Base-by-base conservation (phyloP, 2,797 vertebrate genomes). In the Falco biarmicus region DNA sequence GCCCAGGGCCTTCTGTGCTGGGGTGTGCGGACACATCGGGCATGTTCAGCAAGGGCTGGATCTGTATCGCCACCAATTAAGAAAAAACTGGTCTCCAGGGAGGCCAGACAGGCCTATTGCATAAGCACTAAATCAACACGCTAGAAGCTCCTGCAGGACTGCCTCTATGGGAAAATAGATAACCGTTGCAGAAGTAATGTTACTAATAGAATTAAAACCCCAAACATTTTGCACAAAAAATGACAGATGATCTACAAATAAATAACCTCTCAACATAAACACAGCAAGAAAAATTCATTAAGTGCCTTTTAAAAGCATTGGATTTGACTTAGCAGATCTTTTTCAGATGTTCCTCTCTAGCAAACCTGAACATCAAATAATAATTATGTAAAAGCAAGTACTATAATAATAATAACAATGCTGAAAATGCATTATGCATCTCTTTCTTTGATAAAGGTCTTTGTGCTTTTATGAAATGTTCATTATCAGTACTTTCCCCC, bases 321-420 rank as follows among this genome's bases (percentile, higher is more conserved):
- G 61, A 84, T 96, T 97, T 97, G 93, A 96, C 96, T 97, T 88
- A 90, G 54, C 70, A 88, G 94, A 94, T 93, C 68, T 96, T 96
- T 96, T 90, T 94, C 79, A 96, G 93, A 95, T 95, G 91, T 95
- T 95, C 85, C 83, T 84, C 91, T 95, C 56, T 66, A 96, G 86
- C 79, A 97, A 97, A 97, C 81, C 65, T 87, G 96, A 95, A 96
- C 96, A 96, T 97, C 85, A 93, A 97, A 97, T 86, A 91, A 95
- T 95, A 96, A 95, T 95, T 97, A 81, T 94, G 89, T 96, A 90
- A 95, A 96, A 61, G 77, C 64, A 91, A 96, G 86, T 95, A 61
- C 85, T 70, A 39, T 70, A 81, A 90, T 94, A 93, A 87, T 84
- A 89, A 91, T 61, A 85, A 83, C 83, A 83, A 89, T 6, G 4